Conservation (phyloP, 2,797 vertebrate genomes). For the Molossus alvarezi region DNA sequence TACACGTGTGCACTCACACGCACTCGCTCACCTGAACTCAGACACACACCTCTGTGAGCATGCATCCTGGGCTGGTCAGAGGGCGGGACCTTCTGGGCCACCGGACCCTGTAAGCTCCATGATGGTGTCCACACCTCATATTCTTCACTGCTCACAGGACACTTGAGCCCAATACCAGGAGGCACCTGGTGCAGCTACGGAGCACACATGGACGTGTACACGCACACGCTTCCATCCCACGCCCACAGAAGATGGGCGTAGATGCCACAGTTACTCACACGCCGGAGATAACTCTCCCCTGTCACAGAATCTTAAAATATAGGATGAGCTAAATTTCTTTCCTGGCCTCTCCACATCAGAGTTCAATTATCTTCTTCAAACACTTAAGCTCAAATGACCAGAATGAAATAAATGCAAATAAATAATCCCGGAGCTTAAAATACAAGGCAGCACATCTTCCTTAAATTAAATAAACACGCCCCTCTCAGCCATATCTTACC, state of each 20-base stretch:
- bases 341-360: slow-evolving; percentile 4
- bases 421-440: slow-evolving; percentile 62
- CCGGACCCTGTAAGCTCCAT: rapidly evolving
- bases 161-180: background rate
- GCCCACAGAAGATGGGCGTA: rapidly evolving
- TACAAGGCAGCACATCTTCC: slow-evolving; percentile 25
- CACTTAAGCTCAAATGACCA: slow-evolving; percentile 69
- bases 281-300: background rate
- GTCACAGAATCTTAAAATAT: background rate
- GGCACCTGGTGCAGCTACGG: background rate
- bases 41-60: background rate
- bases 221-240: too few species aligned
- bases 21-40: background rate
- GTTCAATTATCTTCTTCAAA: slow-evolving; percentile 78
- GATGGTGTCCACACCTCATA: background rate
- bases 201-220: rapidly evolving
- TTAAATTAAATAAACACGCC: slow-evolving; percentile 56
- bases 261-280: background rate
- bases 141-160: background rate
- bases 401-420: slow-evolving; percentile 73
- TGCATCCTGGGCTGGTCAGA: rapidly evolving
- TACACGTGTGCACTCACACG: too few species aligned
- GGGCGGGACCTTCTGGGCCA: background rate
- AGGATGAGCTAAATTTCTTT: slow-evolving; percentile 25
- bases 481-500: background rate